Evolutionary conservation across 2,797 vertebrate genomes (phyloP), one percentile per base, ranked within the genome.

Genomic region (Dendrocincla fuliginosa): DNA sequence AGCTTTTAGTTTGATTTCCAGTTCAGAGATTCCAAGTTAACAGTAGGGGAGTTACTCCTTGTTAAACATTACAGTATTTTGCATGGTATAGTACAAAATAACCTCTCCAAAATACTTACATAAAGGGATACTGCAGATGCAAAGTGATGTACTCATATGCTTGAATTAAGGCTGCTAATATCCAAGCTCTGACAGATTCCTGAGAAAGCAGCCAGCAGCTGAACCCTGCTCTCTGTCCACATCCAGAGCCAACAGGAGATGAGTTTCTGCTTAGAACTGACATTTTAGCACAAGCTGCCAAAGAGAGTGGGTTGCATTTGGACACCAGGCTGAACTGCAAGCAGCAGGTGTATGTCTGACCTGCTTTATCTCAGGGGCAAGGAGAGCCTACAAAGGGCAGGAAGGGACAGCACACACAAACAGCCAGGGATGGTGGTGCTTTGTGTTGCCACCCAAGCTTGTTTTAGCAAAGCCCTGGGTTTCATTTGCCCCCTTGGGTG

Each of bases 1-100:
- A 67, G 18, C 12, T 79, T 79, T 86, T 59, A 76, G 47, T 44
- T 83, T 76, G 63, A 87, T 79, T 95, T 78, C 61, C 60, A 82
- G 47, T 27, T 79, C 33, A n/a, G 27, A 27, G 37, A 50, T 60
- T 86, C 79, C 73, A 76, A 53, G 53, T 28, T 84, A 65, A 47
- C 28, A 49, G 28, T 42, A 16, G 2, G 65, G 47, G 23, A 74
- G 20, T 16, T 35, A 41, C 11, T 91, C 16, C 35, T 77, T 47
- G 8, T 67, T 85, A 89, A 88, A 63, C 16, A 59, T 64, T 74
- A 41, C 68, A 52, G 18, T 20, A 46, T 25, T 37, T n/a, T 63
- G n/a, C 19, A 47, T 7, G 32, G 19, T 11, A 19, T 28, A 47
- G 52, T 39, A 41, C 1, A 3, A 52, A 88, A 71, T 8, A 70